A percentile compares a stretch with the other conserved stretches of the same genome.
Conservation (phyloP, 2,113 vertebrate genomes). For the Zeus faber region DNA sequence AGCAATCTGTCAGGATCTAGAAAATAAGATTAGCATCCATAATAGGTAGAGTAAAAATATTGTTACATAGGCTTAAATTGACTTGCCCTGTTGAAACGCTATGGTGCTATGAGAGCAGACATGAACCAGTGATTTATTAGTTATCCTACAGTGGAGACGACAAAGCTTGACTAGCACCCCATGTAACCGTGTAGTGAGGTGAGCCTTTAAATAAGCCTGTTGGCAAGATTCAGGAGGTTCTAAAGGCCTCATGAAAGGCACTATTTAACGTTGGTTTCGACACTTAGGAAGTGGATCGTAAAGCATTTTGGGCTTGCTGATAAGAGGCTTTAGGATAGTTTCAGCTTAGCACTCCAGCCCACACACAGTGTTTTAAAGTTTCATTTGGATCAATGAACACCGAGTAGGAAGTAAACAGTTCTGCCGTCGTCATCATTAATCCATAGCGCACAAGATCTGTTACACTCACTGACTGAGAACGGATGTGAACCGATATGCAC, state of each 20-base stretch:
- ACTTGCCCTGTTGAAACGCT: too few relatives aligned
- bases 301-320: conserved; percentile 32
- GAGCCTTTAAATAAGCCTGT: conserved; percentile 19
- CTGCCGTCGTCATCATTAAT: conserved; percentile 21
- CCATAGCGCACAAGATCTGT: too few relatives aligned
- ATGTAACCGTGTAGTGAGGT: background rate
- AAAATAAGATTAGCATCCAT: too few relatives aligned
- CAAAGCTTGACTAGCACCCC: background rate
- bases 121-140: too few relatives aligned
- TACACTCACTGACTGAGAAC: too few relatives aligned
- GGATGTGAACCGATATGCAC: too few relatives aligned
- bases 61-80: too few relatives aligned
- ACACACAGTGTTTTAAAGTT: conserved; percentile 46
- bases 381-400: conserved; percentile 33
- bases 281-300: conserved; percentile 33
- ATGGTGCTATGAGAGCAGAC: too few relatives aligned
- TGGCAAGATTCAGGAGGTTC: conserved; percentile 15
- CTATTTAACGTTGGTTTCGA: conserved; percentile 14
- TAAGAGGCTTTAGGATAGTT: conserved; percentile 42
- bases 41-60: too few relatives aligned
- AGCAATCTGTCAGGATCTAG: conserved; percentile 36
- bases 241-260: conserved; percentile 35
- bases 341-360: conserved; percentile 37
- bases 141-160: too few relatives aligned
- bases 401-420: conserved; percentile 3